phyloP scores from a whole-genome alignment of 2,113 vertebrate species.

The Eidolon helvum region DNA sequence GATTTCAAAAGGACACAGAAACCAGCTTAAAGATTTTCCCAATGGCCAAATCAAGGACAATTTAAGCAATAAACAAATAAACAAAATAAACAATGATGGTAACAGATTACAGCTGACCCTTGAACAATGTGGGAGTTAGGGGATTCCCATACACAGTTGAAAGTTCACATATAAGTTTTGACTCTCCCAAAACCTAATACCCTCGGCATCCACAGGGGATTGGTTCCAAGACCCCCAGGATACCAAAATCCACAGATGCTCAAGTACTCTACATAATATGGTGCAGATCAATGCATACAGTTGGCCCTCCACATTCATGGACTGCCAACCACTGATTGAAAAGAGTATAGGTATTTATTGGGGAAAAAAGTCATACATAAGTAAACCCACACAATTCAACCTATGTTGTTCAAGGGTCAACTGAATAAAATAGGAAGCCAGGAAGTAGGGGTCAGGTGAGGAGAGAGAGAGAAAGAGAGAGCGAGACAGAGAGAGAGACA shows the following conservation, averaged over 20 bases:
- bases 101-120: not conserved
- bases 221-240: not conserved
- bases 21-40: not conserved
- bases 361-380: too few relatives aligned
- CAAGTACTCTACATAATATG: not conserved
- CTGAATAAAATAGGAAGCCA: not conserved
- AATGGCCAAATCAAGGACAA: not conserved
- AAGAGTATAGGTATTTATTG: not conserved
- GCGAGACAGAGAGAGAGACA: too few relatives aligned
- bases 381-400: not conserved
- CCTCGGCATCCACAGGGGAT: not conserved
- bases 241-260: not conserved
- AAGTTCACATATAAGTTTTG: not conserved
- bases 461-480: not conserved
- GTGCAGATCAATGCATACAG: not conserved
- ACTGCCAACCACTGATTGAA: not conserved
- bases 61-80: too few relatives aligned
- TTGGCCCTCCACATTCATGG: not conserved
- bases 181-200: not conserved
- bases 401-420: not conserved
- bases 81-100: not conserved
- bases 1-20: constrained; percentile 12
- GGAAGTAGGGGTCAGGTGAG: not conserved
- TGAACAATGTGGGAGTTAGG: not conserved
- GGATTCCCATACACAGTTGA: not conserved